Evolutionary conservation across 2,113 vertebrate genomes (phyloP).

Genomic region (Lycocorax pyrrhopterus): DNA sequence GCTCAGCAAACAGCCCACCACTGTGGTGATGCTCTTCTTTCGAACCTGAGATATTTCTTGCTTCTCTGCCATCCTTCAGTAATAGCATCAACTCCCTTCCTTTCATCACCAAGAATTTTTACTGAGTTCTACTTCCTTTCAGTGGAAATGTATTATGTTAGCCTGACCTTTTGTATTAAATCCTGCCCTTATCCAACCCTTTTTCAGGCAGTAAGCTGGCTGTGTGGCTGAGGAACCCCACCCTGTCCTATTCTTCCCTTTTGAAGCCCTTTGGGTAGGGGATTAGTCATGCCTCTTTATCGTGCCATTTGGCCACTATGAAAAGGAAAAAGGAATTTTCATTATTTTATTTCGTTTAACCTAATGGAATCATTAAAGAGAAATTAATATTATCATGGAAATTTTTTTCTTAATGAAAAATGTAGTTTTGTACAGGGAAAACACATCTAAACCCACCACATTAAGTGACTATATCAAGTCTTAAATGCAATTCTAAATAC

Average conservation of each 20-base stretch:
- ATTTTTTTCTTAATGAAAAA: not conserved
- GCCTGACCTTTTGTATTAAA: slow-evolving; percentile 28
- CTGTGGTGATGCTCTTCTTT: not conserved
- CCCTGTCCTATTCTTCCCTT: not conserved
- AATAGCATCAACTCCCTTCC: not conserved
- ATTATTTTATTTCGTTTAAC: slow-evolving; percentile 31
- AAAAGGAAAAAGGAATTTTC: slow-evolving; percentile 16
- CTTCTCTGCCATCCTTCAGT: not conserved
- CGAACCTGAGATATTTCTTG: not conserved
- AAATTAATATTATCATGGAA: not conserved
- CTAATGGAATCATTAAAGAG: slow-evolving; percentile 14
- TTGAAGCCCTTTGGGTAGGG: not conserved
- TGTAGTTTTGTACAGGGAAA: not conserved
- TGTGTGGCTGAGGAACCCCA: not conserved
- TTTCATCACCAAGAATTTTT: slow-evolving; percentile 8
- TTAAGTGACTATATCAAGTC: not conserved
- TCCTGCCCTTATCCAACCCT: slow-evolving; percentile 7
- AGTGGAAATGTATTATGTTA: not conserved
- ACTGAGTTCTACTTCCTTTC: not conserved
- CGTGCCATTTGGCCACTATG: not conserved
- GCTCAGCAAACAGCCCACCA: not conserved
- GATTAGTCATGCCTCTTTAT: slow-evolving; percentile 40
- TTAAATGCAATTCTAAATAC: not conserved
- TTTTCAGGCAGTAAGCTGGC: not conserved
- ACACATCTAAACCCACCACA: not conserved